Base-by-base conservation (phyloP, 1,140 invertebrate genomes). In the Aphelenchoides besseyi region DNA sequence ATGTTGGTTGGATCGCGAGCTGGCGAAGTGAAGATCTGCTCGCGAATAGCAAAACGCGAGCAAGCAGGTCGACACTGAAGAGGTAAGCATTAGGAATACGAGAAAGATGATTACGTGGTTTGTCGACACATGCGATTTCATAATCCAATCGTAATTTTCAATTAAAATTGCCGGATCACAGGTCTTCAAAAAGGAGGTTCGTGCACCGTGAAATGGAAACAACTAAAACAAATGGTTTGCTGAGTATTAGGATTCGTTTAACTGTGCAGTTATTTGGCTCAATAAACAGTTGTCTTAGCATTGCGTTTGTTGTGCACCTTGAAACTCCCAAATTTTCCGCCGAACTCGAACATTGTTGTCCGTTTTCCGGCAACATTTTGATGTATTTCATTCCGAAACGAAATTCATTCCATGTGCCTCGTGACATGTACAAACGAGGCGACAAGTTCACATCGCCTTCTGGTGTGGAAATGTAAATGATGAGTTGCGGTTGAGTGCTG, bases 191-290 rank as follows among this genome's bases (percentile, higher is more conserved):
- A 26, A 18, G 26, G 57, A 28, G n/a, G 16, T 35, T 18, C 26
- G n/a, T 16, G 8, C 18, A 23, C 9, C 55, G 29, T 68, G 29
- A 28, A 70, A 69, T 16, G 52, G 30, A 37, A 30, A 69, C 16
- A n/a, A n/a, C n/a, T n/a, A n/a, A n/a, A n/a, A n/a, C n/a, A n/a
- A n/a, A n/a, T n/a, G n/a, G n/a, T n/a, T n/a, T n/a, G n/a, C n/a
- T n/a, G n/a, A n/a, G n/a, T n/a, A n/a, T n/a, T n/a, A n/a, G n/a
- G n/a, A n/a, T n/a, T n/a, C n/a, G n/a, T n/a, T n/a, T n/a, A n/a
- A 70, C 35, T 16, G 69, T 70, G 69, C 69, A 70, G 53, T 70
- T 70, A 29, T 71, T 36, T 29, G 69, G 69, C 16, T 70, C 18
- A 5, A 69, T 70, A 2, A 12, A 48, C 41, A 48, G 41, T 48